Percentiles rank a stretch among this genome's conserved stretches.
phyloP scores from a whole-genome alignment of 1,140 invertebrate species.

The Melanaphis sacchari region DNA sequence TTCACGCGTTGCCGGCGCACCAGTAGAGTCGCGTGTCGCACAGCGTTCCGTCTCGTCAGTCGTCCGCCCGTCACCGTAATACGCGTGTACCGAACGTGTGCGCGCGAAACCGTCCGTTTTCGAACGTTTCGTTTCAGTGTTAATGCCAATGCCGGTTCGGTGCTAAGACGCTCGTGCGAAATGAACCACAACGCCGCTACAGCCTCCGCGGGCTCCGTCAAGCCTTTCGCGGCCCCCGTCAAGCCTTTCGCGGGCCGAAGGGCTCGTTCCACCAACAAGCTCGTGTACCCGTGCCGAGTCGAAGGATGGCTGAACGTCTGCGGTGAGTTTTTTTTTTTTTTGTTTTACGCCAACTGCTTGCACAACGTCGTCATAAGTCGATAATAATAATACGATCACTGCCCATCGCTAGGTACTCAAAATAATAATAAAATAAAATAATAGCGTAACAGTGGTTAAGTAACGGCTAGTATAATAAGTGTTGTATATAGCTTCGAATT shows the following conservation, averaged over 20 bases:
- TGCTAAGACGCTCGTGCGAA: not conserved
- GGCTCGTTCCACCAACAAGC: slow-evolving; percentile 60
- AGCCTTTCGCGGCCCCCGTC: not conserved
- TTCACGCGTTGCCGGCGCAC: slow-evolving; percentile 49
- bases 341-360: not conserved
- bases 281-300: slow-evolving; percentile 72
- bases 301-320: slow-evolving; percentile 77
- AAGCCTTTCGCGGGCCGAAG: not conserved
- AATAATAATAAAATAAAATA: no score
- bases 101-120: not conserved
- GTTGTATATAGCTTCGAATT: no score
- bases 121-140: not conserved
- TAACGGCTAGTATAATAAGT: no score
- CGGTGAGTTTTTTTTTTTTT: slow-evolving; percentile 67
- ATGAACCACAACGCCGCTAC: not conserved
- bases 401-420: no score
- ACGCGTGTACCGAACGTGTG: not conserved
- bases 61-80: not conserved
- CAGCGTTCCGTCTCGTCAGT: not conserved
- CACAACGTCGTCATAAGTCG: not conserved
- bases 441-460: no score
- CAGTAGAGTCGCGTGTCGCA: not conserved
- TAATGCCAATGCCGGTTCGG: not conserved
- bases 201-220: not conserved
- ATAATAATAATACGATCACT: no score